Evolutionary conservation across 2,797 vertebrate species (phyloP).

Genomic region (Nasua narica): DNA sequence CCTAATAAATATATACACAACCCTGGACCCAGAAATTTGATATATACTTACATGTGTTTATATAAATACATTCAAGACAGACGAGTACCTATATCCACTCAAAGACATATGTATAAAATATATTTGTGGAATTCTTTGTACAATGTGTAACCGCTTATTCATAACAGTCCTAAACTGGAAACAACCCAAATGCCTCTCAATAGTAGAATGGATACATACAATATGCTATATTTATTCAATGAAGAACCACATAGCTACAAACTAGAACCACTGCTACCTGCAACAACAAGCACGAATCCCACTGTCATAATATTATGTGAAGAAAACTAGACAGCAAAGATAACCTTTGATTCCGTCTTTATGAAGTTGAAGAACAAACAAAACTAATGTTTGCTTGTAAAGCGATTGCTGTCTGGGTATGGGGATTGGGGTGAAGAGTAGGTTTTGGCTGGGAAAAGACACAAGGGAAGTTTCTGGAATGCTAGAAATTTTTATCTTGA

Average conservation of each 20-base stretch:
- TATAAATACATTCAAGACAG: background rate
- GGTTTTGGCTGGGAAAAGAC: background rate
- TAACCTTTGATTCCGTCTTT: background rate
- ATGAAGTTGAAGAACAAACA: background rate
- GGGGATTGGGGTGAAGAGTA: accelerated
- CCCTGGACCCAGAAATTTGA: background rate
- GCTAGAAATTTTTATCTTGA: background rate
- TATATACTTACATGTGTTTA: background rate
- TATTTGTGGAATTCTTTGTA: background rate
- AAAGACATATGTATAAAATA: background rate
- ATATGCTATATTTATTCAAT: background rate
- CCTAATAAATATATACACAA: background rate
- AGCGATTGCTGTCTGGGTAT: background rate
- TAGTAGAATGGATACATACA: background rate
- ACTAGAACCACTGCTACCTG: background rate
- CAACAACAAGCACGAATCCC: too few relatives aligned
- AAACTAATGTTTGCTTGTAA: background rate
- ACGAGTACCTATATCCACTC: background rate
- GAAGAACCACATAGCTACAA: background rate
- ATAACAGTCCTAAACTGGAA: background rate
- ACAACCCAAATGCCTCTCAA: background rate
- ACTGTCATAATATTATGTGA: background rate
- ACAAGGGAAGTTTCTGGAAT: background rate
- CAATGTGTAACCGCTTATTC: background rate
- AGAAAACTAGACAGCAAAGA: background rate